phyloP scores from a whole-genome alignment of 2,113 vertebrate genomes.

The Halichoeres trimaculatus region DNA sequence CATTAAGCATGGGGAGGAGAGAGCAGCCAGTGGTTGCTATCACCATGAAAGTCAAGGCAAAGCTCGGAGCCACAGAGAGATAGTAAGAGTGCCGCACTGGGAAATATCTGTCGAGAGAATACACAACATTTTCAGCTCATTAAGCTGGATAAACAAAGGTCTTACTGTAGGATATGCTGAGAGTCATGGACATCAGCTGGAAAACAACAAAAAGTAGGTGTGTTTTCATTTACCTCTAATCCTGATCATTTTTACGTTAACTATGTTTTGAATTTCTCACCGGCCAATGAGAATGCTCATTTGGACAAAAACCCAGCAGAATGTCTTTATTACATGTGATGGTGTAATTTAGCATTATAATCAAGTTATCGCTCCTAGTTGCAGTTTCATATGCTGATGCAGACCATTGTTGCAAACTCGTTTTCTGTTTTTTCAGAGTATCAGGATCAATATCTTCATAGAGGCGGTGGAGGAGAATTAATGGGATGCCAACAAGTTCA shows the following conservation, averaged over 20 bases:
- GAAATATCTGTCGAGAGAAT: slow-evolving; percentile 68
- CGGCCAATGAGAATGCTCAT: not conserved
- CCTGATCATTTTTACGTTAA: not conserved
- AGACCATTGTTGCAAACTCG: slow-evolving; percentile 3
- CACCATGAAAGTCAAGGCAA: slow-evolving; percentile 71
- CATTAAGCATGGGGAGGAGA: slow-evolving; percentile 81
- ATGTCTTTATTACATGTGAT: not conserved
- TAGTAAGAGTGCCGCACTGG: slow-evolving; percentile 62
- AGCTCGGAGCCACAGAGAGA: slow-evolving; percentile 72
- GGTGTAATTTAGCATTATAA: slow-evolving; percentile 14
- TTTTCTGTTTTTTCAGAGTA: slow-evolving; percentile 23
- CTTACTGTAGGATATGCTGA: slow-evolving; percentile 54
- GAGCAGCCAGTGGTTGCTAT: slow-evolving; percentile 75
- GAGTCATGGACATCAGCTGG: slow-evolving; percentile 47
- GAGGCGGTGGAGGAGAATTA: slow-evolving; percentile 6
- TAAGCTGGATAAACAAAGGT: slow-evolving; percentile 67
- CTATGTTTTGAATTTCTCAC: not conserved
- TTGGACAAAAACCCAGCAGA: not conserved
- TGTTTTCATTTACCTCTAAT: slow-evolving; percentile 13
- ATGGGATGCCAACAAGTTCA: slow-evolving; percentile 28
- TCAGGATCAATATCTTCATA: slow-evolving; percentile 36
- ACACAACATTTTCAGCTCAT: slow-evolving; percentile 64
- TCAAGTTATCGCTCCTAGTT: not conserved
- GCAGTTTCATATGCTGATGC: not conserved
- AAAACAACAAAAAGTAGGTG: slow-evolving; percentile 60